Conservation (phyloP, 2,113 vertebrate genomes). For the Neolamprologus modestus region DNA sequence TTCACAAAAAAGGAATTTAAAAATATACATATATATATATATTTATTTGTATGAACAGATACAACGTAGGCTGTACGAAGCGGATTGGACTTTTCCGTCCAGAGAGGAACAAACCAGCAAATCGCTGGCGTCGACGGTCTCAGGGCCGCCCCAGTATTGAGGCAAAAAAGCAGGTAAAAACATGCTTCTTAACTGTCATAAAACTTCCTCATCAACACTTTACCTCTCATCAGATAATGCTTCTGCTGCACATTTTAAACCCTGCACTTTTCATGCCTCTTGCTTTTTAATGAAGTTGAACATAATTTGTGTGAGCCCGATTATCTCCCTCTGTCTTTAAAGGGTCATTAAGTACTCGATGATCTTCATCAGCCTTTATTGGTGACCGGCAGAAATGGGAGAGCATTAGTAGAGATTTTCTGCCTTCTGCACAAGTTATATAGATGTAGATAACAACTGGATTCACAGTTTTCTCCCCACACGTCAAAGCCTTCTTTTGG, state of each 20-base stretch:
- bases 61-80: slow-evolving; percentile 94
- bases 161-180: slow-evolving; percentile 82
- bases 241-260: slow-evolving; percentile 7
- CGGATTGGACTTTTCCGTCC: slow-evolving; percentile 89
- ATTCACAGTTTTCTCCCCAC: not conserved
- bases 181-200: not conserved
- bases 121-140: slow-evolving; percentile 75
- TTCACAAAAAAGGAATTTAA: not conserved
- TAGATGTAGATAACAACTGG: not conserved
- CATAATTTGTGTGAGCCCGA: not conserved
- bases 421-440: not conserved
- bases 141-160: slow-evolving; percentile 76
- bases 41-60: slow-evolving; percentile 66
- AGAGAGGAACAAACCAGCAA: slow-evolving; percentile 78
- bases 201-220: not conserved
- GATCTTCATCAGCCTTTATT: not conserved
- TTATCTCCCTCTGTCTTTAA: slow-evolving; percentile 4
- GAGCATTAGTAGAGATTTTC: not conserved
- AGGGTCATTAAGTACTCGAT: slow-evolving; percentile 7
- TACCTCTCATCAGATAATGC: not conserved
- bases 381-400: not conserved
- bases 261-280: not conserved
- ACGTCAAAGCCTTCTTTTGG: not conserved
- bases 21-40: not conserved
- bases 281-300: slow-evolving; percentile 9